These are phyloP conservation scores for Platygyra sinensis DNA, from an alignment of 64 coral and sea anemone species.

Conservation along the genomic window DNA sequence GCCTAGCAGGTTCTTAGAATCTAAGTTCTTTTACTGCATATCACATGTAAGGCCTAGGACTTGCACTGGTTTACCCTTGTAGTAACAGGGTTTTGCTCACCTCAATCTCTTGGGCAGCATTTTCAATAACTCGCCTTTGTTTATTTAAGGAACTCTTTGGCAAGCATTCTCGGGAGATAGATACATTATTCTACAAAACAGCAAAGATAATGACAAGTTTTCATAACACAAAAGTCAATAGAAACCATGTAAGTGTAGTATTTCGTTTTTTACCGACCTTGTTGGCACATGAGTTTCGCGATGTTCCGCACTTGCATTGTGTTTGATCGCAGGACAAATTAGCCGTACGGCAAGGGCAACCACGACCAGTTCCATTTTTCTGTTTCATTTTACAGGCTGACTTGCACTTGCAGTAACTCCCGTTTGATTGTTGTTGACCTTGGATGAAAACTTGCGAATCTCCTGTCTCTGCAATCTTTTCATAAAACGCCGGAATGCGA, in stretches of 20 bases:
- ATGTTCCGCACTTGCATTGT: too few relatives aligned
- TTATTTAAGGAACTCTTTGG: background rate
- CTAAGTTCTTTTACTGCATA: too few relatives aligned
- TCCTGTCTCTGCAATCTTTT: conserved; percentile 17
- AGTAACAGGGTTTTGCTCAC: background rate
- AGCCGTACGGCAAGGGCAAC: too few relatives aligned
- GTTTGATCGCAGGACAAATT: too few relatives aligned
- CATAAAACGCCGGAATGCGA: background rate
- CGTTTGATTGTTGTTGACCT: background rate
- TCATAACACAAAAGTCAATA: background rate
- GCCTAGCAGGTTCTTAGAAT: too few relatives aligned
- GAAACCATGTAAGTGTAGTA: too few relatives aligned
- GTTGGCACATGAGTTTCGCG: conserved; percentile 9
- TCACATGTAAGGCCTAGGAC: too few relatives aligned
- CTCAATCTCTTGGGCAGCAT: background rate
- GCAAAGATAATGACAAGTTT: background rate
- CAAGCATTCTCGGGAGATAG: background rate
- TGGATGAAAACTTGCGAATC: background rate
- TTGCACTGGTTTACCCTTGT: too few relatives aligned
- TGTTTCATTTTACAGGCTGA: conserved; percentile 6
- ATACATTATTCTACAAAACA: background rate
- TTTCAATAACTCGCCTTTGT: background rate
- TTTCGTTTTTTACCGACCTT: background rate
- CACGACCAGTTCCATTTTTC: conserved; percentile 8
- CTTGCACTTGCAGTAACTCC: conserved; percentile 18